Percentiles rank a stretch among this genome's conserved stretches.
These are phyloP conservation scores for Drosophila pruinosa DNA, from an alignment of 1,140 invertebrate species.

Conservation along the genomic window DNA sequence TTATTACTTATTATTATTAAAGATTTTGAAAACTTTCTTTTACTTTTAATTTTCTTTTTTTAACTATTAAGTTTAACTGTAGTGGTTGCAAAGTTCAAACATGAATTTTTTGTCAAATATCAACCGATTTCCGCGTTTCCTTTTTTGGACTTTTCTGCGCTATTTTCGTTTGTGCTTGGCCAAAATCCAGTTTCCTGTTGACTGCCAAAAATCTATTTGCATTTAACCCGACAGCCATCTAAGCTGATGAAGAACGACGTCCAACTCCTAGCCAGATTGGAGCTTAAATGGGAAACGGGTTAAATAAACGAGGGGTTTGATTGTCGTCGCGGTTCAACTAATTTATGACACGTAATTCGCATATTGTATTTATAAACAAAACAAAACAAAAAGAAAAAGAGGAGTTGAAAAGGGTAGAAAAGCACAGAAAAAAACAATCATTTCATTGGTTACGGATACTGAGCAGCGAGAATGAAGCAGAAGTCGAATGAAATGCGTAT, in stretches of 20 bases:
- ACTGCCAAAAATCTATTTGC: not conserved
- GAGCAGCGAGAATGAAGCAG: slow-evolving; percentile 28
- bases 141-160: not conserved
- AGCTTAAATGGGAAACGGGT: slow-evolving; percentile 5
- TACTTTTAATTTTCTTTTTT: too few species aligned
- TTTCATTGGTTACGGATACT: slow-evolving; percentile 56
- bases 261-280: not conserved
- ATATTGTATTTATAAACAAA: slow-evolving; percentile 1
- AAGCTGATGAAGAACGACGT: not conserved
- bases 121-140: not conserved
- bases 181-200: not conserved
- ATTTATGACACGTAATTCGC: slow-evolving; percentile 50
- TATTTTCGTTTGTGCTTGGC: not conserved
- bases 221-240: slow-evolving; percentile 10
- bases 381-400: slow-evolving; percentile 29
- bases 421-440: slow-evolving; percentile 41
- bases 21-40: too few species aligned
- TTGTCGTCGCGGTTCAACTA: slow-evolving; percentile 53
- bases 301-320: not conserved
- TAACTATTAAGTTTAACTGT: too few species aligned
- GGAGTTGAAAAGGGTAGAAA: slow-evolving; percentile 15
- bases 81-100: too few species aligned
- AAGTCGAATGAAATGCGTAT: not conserved
- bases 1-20: too few species aligned
- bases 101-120: too few species aligned